Evolutionary conservation across 2,888 invertebrate genomes (phyloP), one percentile per base, ranked within the genome.

Genomic region (Drosophila quinaria): DNA sequence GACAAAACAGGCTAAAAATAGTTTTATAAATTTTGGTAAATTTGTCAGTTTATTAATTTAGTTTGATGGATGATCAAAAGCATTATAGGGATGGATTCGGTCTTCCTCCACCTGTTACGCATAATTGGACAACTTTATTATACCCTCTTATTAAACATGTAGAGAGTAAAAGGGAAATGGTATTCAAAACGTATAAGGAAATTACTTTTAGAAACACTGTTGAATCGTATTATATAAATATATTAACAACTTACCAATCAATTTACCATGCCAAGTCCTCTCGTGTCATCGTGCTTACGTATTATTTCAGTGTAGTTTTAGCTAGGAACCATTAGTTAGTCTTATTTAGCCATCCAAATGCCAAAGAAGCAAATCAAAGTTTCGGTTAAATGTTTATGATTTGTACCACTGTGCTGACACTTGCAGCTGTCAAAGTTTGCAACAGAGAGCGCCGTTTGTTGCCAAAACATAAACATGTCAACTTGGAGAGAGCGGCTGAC

Each of bases 381-480:
- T 74, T 67, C 35, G 22, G 29, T 62, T 42, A 52, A 51, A 72
- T 63, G 61, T 66, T 52, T 51, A 25, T 52, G 47, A 69, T 64
- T 80, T 65, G 67, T 25, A 58, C 85, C 89, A 87, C 86, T 84
- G 86, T 87, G 74, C 80, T 82, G 87, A 88, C 87, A 87, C 67
- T 80, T 78, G 69, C 39, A 80, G 74, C 81, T 86, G 86, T 86
- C 86, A 86, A 80, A 86, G 64, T 78, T 84, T 74, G 87, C 79
- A 70, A 76, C 69, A 44, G 85, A 84, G 84, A 82, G 78, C 67
- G 66, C 68, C 74, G 81, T 74, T 84, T 78, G 81, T 84, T 81
- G 84, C 84, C 84, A 85, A 85, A 85, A 85, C 84, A 87, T 85
- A 85, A 85, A 85, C 84, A 85, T 85, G 87, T 87, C 84, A 87